Evolutionary conservation across 2,888 invertebrate species (phyloP), one percentile per base, ranked within the genome.

Genomic region (Megalurothrips usitatus): DNA sequence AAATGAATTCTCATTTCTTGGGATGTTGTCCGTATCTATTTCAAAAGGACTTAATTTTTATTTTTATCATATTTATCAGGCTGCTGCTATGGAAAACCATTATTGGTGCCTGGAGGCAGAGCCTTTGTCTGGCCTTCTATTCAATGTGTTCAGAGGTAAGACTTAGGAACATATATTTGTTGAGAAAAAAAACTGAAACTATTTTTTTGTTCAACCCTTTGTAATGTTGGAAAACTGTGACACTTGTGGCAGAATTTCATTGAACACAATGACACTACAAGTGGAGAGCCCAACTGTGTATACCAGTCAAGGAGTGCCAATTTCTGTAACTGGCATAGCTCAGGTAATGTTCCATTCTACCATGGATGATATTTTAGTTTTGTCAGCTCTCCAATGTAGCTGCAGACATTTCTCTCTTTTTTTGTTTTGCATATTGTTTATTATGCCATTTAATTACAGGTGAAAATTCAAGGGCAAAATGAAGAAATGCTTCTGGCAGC

Each of bases 71-170:
- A 10, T 80, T 81, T 87, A 88, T 63, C 86, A 98, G 98, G 98
- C 92, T 98, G 97, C 88, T 98, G 97, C 87, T 96, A 97, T 87
- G 92, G 94, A 85, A 96, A 96, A 88, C 98, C 98, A 75, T 89
- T 96, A 81, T 89, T 98, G 84, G 95, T 99, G 81, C 97, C 98
- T 75, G 99, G 99, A 83, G 99, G 99, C 14, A 91, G 98, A 81
- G 97, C 97, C 43, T 99, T 98, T 89, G 98, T 99, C 23, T 98
- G 97, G 97, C 99, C 99, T 6, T 90, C 94, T 12, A 91, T 98
- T 83, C 95, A 96, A 87, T 92, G 91, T 87, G 94, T 95, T 81
- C 95, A 95, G 87, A 92, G 92, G 93, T 92, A 87, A 85, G 84
- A 83, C 81, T 83, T 79, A 10, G 48, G 58, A 19, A 34, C n/a